A percentile compares a stretch with the other conserved stretches of the same genome.
Conservation (phyloP, 2,113 vertebrate genomes). For the Podocnemis expansa region DNA sequence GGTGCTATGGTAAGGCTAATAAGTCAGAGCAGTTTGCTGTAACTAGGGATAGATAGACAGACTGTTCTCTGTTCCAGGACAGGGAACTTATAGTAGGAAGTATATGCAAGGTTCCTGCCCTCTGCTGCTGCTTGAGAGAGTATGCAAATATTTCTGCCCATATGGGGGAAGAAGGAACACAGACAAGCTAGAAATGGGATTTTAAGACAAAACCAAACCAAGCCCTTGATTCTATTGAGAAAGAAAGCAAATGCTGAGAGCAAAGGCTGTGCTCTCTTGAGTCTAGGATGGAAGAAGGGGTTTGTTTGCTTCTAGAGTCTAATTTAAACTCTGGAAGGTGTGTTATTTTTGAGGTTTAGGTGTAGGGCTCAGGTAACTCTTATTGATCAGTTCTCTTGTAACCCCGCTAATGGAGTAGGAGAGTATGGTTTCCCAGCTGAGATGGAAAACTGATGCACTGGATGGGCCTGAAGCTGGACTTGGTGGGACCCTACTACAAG, state of each 20-base stretch:
- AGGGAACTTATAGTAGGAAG: background rate
- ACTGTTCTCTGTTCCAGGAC: background rate
- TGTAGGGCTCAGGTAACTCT: background rate
- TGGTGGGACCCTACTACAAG: background rate
- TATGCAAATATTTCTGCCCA: background rate
- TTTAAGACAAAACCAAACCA: too few species aligned
- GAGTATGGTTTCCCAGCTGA: background rate
- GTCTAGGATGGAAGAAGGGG: background rate
- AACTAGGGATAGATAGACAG: background rate
- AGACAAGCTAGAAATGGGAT: background rate
- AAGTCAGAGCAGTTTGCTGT: background rate
- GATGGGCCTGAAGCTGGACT: background rate
- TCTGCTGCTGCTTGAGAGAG: too few species aligned
- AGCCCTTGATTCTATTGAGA: background rate
- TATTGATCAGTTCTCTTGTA: background rate
- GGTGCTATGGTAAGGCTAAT: too few species aligned
- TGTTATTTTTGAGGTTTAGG: constrained; percentile 7
- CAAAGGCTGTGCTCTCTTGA: background rate
- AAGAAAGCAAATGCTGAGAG: background rate
- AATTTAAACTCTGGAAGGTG: constrained; percentile 10
- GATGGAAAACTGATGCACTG: background rate
- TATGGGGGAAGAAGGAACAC: background rate
- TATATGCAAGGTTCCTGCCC: background rate
- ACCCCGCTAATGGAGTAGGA: background rate
- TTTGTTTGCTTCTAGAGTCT: background rate